Conservation (phyloP, 2,888 invertebrate genomes). For the Hirtodrosophila confusa region DNA sequence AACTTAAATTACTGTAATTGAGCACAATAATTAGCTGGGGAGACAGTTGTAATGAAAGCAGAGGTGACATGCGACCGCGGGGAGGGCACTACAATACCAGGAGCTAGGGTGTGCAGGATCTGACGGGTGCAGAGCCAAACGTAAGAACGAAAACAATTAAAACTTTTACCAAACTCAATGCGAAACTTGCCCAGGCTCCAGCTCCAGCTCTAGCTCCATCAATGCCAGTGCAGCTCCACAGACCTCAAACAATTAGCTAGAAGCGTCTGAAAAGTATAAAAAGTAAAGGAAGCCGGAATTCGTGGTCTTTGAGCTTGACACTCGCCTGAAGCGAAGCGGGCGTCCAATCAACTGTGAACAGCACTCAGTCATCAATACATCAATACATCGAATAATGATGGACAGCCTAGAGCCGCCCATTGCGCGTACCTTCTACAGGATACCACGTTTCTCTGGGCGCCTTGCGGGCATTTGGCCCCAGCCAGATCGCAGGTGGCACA, state of each 20-base stretch:
- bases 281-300: slow-evolving; percentile 15
- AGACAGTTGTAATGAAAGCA: slow-evolving; percentile 25
- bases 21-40: slow-evolving; percentile 27
- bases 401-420: slow-evolving; percentile 47
- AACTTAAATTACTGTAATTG: slow-evolving; percentile 22
- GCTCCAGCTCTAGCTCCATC: neutral
- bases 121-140: slow-evolving; percentile 36
- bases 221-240: neutral
- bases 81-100: neutral
- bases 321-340: slow-evolving; percentile 31
- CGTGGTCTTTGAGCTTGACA: slow-evolving; percentile 22
- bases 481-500: slow-evolving; percentile 40
- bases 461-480: slow-evolving; percentile 81
- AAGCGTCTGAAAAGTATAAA: slow-evolving; percentile 47
- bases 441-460: slow-evolving; percentile 72
- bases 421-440: slow-evolving; percentile 68
- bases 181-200: slow-evolving; percentile 11
- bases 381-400: slow-evolving; percentile 21
- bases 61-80: slow-evolving; percentile 6
- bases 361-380: neutral
- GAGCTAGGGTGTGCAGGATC: neutral
- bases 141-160: slow-evolving; percentile 66
- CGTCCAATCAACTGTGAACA: slow-evolving; percentile 10
- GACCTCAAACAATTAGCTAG: slow-evolving; percentile 20
- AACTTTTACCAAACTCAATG: slow-evolving; percentile 58